A percentile compares a stretch with the other conserved stretches of the same genome.
Conservation (phyloP, 2,888 invertebrate species). For the Hesperia comma region DNA sequence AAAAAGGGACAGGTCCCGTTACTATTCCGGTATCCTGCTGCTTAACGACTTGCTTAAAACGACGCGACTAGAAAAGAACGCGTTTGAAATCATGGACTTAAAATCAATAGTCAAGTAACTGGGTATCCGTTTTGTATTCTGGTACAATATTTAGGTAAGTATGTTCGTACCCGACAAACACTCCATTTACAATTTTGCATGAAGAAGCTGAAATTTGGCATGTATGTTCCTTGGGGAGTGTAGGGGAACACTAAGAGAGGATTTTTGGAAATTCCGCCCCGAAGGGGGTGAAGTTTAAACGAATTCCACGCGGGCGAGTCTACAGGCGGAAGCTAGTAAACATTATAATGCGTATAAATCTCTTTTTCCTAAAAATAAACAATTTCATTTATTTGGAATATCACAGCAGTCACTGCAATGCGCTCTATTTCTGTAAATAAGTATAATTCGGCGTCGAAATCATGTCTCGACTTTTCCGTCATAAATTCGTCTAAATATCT, state of each 20-base stretch:
- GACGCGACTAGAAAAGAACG: conserved; percentile 46
- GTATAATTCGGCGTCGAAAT: background rate
- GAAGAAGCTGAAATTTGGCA: too few species aligned
- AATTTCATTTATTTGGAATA: background rate
- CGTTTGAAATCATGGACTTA: conserved; percentile 10
- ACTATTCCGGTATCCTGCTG: conserved; percentile 68
- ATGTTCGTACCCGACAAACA: too few species aligned
- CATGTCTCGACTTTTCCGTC: background rate
- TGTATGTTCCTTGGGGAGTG: too few species aligned
- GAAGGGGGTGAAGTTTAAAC: too few species aligned
- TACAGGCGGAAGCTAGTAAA: too few species aligned
- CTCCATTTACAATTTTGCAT: too few species aligned
- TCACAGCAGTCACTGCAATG: background rate
- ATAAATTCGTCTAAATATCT: background rate
- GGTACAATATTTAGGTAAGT: background rate
- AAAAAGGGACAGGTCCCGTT: conserved; percentile 75
- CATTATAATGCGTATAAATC: too few species aligned
- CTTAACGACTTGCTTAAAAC: conserved; percentile 45
- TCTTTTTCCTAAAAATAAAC: too few species aligned
- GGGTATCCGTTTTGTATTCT: background rate
- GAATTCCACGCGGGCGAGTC: too few species aligned
- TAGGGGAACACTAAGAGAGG: too few species aligned
- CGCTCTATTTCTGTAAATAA: background rate
- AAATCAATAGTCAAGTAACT: background rate
- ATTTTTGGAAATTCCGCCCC: too few species aligned